A percentile compares a stretch with the other conserved stretches of the same genome.
These are phyloP conservation scores for Engraulis encrasicolus DNA, from an alignment of 2,113 vertebrate genomes.

Conservation along the genomic window DNA sequence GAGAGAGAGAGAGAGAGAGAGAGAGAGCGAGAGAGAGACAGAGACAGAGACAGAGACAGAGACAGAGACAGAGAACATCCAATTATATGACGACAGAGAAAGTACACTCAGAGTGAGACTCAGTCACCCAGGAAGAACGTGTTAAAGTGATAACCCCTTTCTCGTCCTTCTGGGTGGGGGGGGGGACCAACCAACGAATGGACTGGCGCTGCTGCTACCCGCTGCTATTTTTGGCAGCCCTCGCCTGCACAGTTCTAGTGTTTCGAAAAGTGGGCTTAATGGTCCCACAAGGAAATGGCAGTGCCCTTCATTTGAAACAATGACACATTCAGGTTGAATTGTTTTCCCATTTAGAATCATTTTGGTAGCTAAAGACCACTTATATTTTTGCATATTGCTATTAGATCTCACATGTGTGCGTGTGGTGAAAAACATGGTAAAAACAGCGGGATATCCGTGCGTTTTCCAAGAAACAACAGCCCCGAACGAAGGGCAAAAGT, in stretches of 20 bases:
- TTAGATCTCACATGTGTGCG: conserved; percentile 34
- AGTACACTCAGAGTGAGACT: background rate
- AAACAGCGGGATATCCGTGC: background rate
- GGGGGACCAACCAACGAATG: background rate
- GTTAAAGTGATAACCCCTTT: conserved; percentile 52
- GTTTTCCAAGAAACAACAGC: background rate
- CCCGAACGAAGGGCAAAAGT: background rate
- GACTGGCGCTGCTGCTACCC: background rate
- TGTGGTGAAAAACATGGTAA: background rate
- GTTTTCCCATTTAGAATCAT: conserved; percentile 59
- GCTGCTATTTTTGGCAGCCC: conserved; percentile 74
- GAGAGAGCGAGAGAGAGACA: no score
- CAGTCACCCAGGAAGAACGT: conserved; percentile 48
- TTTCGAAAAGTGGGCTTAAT: conserved; percentile 82
- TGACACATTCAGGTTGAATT: conserved; percentile 80
- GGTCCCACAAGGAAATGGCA: conserved; percentile 71
- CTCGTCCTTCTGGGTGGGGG: conserved; percentile 21
- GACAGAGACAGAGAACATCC: background rate
- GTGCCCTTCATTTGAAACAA: conserved; percentile 80
- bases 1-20: no score
- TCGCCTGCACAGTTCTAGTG: conserved; percentile 67
- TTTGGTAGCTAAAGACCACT: conserved; percentile 51
- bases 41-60: conserved; percentile 17
- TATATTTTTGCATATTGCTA: conserved; percentile 62
- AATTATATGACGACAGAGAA: conserved; percentile 2